phyloP scores from a whole-genome alignment of 2,888 invertebrate species.

The Elmis aenea region DNA sequence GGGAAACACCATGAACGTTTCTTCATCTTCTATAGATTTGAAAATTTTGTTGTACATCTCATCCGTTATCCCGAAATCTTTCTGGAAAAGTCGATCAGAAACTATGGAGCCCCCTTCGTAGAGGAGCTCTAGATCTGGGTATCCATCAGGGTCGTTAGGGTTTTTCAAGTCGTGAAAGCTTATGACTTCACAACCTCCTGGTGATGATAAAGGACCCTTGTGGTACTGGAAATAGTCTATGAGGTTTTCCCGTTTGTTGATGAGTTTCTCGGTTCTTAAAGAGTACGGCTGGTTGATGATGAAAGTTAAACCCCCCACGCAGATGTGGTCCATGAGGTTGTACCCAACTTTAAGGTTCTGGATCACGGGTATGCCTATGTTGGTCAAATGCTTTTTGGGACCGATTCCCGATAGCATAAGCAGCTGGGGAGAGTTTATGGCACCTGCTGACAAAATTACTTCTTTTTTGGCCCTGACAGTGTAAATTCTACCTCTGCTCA shows the following conservation, averaged over 20 bases:
- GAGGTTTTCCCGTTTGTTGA: constrained; percentile 32
- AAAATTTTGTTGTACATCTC: constrained; percentile 39
- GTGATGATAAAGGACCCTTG: constrained; percentile 49
- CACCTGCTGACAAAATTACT: constrained; percentile 59
- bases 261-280: constrained; percentile 37
- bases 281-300: constrained; percentile 50
- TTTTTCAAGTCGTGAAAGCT: constrained; percentile 59
- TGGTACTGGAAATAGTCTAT: constrained; percentile 40
- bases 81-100: constrained; percentile 49
- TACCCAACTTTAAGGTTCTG: constrained; percentile 50
- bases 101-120: constrained; percentile 59
- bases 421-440: constrained; percentile 71
- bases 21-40: constrained; percentile 37
- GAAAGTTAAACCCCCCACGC: constrained; percentile 64
- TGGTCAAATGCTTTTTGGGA: constrained; percentile 45
- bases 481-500: constrained; percentile 33
- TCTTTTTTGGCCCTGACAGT: constrained; percentile 50
- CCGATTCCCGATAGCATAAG: constrained; percentile 67
- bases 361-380: constrained; percentile 46
- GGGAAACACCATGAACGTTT: constrained; percentile 50
- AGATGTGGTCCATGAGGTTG: constrained; percentile 55
- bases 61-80: constrained; percentile 47
- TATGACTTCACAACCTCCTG: constrained; percentile 65
- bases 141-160: constrained; percentile 54
- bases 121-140: constrained; percentile 65